Conservation (phyloP, 2,888 invertebrate species). For the Aleiodes leptofemur region DNA sequence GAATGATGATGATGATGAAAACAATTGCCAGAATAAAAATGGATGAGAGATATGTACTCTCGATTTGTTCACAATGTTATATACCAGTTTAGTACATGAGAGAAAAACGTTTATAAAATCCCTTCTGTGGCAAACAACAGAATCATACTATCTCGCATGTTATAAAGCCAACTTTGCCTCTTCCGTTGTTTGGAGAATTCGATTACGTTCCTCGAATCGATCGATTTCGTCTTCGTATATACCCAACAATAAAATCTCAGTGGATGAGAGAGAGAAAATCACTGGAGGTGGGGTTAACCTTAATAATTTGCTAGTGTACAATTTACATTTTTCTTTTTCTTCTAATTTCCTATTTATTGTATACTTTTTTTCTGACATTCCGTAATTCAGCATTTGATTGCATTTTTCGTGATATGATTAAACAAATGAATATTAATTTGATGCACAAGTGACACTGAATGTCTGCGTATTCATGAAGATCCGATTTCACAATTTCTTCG, state of each 20-base stretch:
- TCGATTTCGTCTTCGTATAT: constrained; percentile 35
- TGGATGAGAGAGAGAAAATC: constrained; percentile 20
- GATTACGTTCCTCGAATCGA: constrained; percentile 48
- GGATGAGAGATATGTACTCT: constrained; percentile 30
- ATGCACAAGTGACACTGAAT: constrained; percentile 37
- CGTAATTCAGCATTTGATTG: background rate
- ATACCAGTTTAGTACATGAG: constrained; percentile 8
- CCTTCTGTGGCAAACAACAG: constrained; percentile 16
- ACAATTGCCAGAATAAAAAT: constrained; percentile 40
- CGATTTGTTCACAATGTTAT: constrained; percentile 21
- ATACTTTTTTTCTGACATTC: background rate
- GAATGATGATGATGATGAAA: constrained; percentile 11
- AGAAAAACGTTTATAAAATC: constrained; percentile 35
- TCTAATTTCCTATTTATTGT: background rate
- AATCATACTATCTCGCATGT: constrained; percentile 25
- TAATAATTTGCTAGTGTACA: constrained; percentile 17
- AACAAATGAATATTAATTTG: constrained; percentile 17
- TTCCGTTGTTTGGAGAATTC: constrained; percentile 43
- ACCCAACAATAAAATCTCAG: constrained; percentile 26
- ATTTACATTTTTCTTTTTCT: constrained; percentile 16
- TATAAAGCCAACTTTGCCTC: constrained; percentile 21
- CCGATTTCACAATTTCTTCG: constrained; percentile 29
- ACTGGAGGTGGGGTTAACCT: constrained; percentile 3
- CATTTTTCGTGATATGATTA: background rate
- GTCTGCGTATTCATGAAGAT: constrained; percentile 40